Base-by-base conservation (phyloP, 2,797 vertebrate genomes). In the Typhlichthys subterraneus region DNA sequence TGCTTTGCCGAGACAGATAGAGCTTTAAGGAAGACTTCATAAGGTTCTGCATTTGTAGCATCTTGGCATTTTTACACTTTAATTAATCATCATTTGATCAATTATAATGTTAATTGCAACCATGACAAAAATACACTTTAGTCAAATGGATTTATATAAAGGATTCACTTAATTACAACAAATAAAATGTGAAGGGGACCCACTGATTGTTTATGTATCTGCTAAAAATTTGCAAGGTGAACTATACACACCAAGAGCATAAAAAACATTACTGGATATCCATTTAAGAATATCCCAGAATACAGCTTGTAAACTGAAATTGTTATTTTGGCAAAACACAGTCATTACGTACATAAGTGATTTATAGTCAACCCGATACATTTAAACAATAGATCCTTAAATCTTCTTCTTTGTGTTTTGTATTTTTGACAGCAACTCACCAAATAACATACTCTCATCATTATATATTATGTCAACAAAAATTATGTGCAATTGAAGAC, bases 31-130 rank as follows among this genome's bases (percentile, higher is more conserved):
- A 7, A 42, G 38, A 42, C 9, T 42, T 42, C 38, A 42, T 7
- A 42, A 42, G 23, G 23, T 23, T 3, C 23, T 23, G 3, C 23
- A 23, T 23, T 12, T 48, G 12, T 48, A 14, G 23, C 23, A 23
- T 15, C 12, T 33, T 47, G 65, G 14, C 70, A 71, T 52, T 66
- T 86, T 84, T 75, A 82, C 77, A 38, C 73, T 92, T 92, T 91
- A 91, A 91, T 93, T 87, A 90, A 89, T 90, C 80, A 69, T 69
- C 64, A 79, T 88, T 91, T 90, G 75, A 89, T 91, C 89, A 91
- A 90, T 92, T 87, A 91, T 86, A 89, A 63, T 85, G 77, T 87
- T 69, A 89, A 87, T 80, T 78, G 77, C 85, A 89, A 85, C 80
- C 13, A 63, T 87, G 86, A 91, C 87, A 90, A 89, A 91, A 91